These are phyloP conservation scores for Trissonchulus sp. DNA, from an alignment of 2,888 invertebrate species.

Conservation along the genomic window DNA sequence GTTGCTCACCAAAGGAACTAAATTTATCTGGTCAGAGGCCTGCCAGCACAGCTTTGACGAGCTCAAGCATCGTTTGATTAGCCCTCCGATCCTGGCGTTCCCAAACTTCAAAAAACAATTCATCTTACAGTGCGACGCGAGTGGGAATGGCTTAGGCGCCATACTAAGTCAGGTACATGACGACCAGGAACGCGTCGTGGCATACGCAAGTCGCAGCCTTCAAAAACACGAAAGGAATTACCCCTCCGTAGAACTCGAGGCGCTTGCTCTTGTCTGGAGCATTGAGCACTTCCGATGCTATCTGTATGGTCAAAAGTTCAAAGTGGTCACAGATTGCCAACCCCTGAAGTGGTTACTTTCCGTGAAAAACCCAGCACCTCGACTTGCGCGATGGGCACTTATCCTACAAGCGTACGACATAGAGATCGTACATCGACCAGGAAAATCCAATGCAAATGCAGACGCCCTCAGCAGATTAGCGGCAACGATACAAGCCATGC, in stretches of 20 bases:
- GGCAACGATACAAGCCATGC: too few relatives aligned
- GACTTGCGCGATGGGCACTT: too few relatives aligned
- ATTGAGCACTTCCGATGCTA: neutral
- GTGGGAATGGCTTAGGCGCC: neutral
- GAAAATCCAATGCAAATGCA: too few relatives aligned
- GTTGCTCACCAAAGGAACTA: neutral
- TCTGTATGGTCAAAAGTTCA: conserved; percentile 17
- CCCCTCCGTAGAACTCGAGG: neutral
- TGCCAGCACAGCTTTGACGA: conserved; percentile 2
- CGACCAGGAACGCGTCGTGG: neutral
- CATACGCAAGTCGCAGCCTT: neutral
- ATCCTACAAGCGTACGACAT: too few relatives aligned
- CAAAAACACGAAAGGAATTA: neutral
- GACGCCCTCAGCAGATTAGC: too few relatives aligned
- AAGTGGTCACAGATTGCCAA: conserved; percentile 3
- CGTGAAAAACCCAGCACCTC: too few relatives aligned
- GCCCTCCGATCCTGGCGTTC: conserved; percentile 21
- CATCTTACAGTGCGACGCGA: neutral
- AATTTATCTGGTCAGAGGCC: conserved; percentile 22
- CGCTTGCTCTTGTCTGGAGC: neutral
- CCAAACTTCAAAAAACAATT: conserved; percentile 26
- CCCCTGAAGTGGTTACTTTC: too few relatives aligned
- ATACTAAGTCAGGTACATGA: neutral
- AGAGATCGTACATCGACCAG: too few relatives aligned
- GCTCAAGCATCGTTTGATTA: conserved; percentile 15